phyloP scores from a whole-genome alignment of 2,113 vertebrate genomes.

The Cynocephalus volans region DNA sequence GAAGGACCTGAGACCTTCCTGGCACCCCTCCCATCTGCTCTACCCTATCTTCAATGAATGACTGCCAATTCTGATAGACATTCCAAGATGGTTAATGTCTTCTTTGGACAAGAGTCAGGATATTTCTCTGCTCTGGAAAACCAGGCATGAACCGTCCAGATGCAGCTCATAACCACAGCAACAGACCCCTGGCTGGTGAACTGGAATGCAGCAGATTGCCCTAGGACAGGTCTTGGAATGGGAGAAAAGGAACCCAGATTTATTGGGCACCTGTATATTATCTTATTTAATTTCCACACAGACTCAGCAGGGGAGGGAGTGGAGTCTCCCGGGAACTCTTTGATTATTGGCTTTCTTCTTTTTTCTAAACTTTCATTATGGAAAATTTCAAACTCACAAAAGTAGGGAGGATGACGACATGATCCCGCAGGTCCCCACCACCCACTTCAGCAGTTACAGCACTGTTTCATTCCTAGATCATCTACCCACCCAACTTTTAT shows the following conservation, averaged over 20 bases:
- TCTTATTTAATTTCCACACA: constrained; percentile 13
- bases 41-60: background rate
- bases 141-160: background rate
- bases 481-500: background rate
- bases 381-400: constrained; percentile 28
- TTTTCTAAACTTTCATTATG: constrained; percentile 45
- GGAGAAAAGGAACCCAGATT: constrained; percentile 15
- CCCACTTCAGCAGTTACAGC: background rate
- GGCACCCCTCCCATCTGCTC: background rate
- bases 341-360: constrained; percentile 43
- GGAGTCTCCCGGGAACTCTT: constrained; percentile 17
- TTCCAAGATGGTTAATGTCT: constrained; percentile 11
- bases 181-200: background rate
- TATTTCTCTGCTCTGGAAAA: constrained; percentile 13
- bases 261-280: background rate
- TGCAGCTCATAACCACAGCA: background rate
- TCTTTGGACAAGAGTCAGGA: constrained; percentile 44
- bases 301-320: background rate
- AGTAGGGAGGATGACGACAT: background rate
- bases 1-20: background rate
- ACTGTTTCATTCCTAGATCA: background rate
- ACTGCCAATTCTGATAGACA: background rate
- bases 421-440: background rate
- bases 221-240: background rate
- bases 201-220: background rate